phyloP scores from a whole-genome alignment of 2,888 invertebrate species.

The Chrysotoxum bicinctum region DNA sequence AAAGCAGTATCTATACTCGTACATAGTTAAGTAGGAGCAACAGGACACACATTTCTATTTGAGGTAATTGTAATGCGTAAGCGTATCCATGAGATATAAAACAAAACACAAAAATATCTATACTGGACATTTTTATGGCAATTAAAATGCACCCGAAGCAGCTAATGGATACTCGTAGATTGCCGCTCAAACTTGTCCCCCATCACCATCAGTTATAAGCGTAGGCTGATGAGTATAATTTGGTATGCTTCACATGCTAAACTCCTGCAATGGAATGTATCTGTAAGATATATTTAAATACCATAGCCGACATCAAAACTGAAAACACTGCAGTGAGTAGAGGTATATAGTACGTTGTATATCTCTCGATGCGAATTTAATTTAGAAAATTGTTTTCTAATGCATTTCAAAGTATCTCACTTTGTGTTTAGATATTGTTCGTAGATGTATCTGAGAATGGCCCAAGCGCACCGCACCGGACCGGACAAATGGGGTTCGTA shows the following conservation, averaged over 20 bases:
- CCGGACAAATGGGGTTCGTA: neutral
- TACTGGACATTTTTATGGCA: slow-evolving; percentile 65
- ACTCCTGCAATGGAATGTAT: slow-evolving; percentile 45
- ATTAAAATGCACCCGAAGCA: slow-evolving; percentile 69
- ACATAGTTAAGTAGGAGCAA: slow-evolving; percentile 18
- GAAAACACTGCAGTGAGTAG: no score
- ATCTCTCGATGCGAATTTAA: slow-evolving; percentile 61
- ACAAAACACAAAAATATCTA: slow-evolving; percentile 2
- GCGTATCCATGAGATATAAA: slow-evolving; percentile 54
- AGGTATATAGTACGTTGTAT: neutral
- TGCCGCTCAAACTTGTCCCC: neutral
- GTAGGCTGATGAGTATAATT: slow-evolving; percentile 60
- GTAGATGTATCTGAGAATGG: neutral
- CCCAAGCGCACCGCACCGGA: neutral
- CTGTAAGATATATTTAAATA: slow-evolving; percentile 60
- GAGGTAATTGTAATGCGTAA: slow-evolving; percentile 69
- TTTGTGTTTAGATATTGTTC: slow-evolving; percentile 7
- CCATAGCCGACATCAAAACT: slow-evolving; percentile 8
- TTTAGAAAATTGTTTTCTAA: slow-evolving; percentile 69
- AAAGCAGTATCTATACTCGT: neutral
- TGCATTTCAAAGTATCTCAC: slow-evolving; percentile 59
- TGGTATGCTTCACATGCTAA: slow-evolving; percentile 62
- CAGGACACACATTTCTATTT: slow-evolving; percentile 18
- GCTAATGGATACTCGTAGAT: slow-evolving; percentile 54
- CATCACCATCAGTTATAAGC: slow-evolving; percentile 1